phyloP scores from a whole-genome alignment of 2,113 vertebrate genomes.

The Trachemys scripta region DNA sequence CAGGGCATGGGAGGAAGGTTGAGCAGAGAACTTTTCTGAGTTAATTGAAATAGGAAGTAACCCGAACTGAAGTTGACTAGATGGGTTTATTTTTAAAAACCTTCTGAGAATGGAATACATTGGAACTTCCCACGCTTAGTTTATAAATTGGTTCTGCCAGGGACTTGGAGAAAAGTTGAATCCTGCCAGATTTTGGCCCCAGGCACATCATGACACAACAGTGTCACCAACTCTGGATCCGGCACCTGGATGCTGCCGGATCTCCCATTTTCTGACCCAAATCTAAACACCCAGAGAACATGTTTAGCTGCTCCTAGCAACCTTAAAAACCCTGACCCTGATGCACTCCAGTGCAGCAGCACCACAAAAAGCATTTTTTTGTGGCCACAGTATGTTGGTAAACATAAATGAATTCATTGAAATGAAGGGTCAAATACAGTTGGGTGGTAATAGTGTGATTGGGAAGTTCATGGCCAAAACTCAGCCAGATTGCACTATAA shows the following conservation, averaged over 20 bases:
- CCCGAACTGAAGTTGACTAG: not conserved
- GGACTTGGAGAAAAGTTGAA: not conserved
- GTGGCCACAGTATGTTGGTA: not conserved
- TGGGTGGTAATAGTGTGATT: not conserved
- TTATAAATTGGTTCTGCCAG: not conserved
- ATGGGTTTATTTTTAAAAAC: not conserved
- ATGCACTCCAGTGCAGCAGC: not conserved
- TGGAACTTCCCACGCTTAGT: not conserved
- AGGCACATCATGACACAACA: not conserved
- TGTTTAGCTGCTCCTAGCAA: not conserved
- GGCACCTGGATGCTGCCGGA: not conserved
- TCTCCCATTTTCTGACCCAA: not conserved
- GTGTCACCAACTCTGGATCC: not conserved
- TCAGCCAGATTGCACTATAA: not conserved
- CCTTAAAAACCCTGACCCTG: not conserved
- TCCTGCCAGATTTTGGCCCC: not conserved
- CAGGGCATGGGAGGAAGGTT: too few species aligned
- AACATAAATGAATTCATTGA: not conserved
- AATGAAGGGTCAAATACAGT: not conserved
- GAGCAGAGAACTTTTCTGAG: too few species aligned
- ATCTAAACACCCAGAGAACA: not conserved
- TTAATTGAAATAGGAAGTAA: too few species aligned
- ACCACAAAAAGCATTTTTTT: not conserved
- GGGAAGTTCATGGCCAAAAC: not conserved
- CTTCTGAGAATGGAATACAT: too few species aligned